Percentiles rank a stretch among this genome's conserved stretches.
phyloP scores from a whole-genome alignment of 2,113 vertebrate genomes.

The Hoplias malabaricus region DNA sequence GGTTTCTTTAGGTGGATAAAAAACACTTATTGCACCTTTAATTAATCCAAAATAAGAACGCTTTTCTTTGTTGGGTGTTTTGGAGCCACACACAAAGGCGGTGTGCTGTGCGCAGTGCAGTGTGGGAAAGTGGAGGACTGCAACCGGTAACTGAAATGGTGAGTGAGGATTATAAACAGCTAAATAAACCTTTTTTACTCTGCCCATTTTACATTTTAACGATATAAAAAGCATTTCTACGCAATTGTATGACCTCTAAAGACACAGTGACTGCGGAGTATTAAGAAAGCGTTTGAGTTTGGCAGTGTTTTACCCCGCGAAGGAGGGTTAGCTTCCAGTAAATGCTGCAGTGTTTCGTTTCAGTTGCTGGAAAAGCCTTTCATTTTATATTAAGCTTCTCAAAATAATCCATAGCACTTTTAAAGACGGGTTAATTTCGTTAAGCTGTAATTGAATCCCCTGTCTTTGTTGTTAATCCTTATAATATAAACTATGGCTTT shows the following conservation, averaged over 20 bases:
- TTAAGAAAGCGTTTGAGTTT: slow-evolving; percentile 27
- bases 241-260: too few species aligned
- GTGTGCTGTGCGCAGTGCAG: slow-evolving; percentile 64
- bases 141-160: slow-evolving; percentile 73
- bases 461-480: too few species aligned
- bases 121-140: slow-evolving; percentile 62
- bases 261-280: background rate
- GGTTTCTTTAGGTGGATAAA: too few species aligned
- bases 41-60: too few species aligned
- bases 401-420: background rate
- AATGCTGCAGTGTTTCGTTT: background rate
- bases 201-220: too few species aligned
- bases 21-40: too few species aligned
- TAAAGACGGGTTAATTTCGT: background rate
- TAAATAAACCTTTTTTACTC: too few species aligned
- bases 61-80: background rate
- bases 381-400: background rate
- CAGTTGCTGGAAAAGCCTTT: background rate
- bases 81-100: slow-evolving; percentile 30
- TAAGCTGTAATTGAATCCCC: too few species aligned
- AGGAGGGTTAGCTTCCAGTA: background rate
- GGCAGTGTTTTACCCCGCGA: slow-evolving; percentile 45
- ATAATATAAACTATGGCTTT: too few species aligned
- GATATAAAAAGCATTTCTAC: too few species aligned
- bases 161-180: slow-evolving; percentile 57